phyloP scores from a whole-genome alignment of 2,888 invertebrate species.

The Falcaria lacertinaria region DNA sequence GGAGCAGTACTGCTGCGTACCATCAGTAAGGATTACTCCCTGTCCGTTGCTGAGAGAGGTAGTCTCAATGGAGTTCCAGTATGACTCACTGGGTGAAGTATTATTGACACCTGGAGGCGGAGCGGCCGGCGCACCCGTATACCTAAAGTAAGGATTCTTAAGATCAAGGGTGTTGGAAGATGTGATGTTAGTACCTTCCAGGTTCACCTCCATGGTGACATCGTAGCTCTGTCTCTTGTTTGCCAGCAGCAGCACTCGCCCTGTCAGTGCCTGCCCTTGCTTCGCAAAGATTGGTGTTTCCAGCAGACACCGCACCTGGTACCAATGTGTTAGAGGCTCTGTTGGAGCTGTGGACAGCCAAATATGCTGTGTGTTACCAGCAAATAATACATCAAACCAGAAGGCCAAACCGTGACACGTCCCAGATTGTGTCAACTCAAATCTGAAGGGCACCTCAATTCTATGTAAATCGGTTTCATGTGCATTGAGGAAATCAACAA shows the following conservation, averaged over 20 bases:
- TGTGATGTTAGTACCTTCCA: slow-evolving; percentile 92
- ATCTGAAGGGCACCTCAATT: slow-evolving; percentile 97
- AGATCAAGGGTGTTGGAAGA: slow-evolving; percentile 96
- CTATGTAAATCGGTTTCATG: slow-evolving; percentile 96
- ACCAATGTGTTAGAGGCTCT: slow-evolving; percentile 99
- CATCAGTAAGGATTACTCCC: slow-evolving; percentile 63
- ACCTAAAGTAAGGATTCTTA: slow-evolving; percentile 99
- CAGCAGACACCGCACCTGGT: slow-evolving; percentile 97
- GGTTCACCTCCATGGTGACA: slow-evolving; percentile 95
- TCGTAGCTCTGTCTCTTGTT: slow-evolving; percentile 99
- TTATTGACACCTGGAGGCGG: slow-evolving; percentile 95
- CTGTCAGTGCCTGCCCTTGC: slow-evolving; percentile 94
- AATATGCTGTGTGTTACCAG: slow-evolving; percentile 92
- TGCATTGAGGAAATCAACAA: slow-evolving; percentile 95
- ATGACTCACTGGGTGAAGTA: slow-evolving; percentile 95
- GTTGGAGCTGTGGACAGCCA: slow-evolving; percentile 99
- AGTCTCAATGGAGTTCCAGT: slow-evolving; percentile 92
- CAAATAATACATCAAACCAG: slow-evolving; percentile 99
- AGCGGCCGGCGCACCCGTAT: slow-evolving; percentile 94
- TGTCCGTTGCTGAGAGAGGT: slow-evolving; percentile 70
- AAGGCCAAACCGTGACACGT: slow-evolving; percentile 98
- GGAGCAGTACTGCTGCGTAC: slow-evolving; percentile 63
- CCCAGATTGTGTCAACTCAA: slow-evolving; percentile 94
- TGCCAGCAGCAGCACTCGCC: slow-evolving; percentile 91
- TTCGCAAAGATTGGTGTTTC: slow-evolving; percentile 96